These are phyloP conservation scores for Psettodes erumei DNA, from an alignment of 2,113 vertebrate species.

Conservation along the genomic window DNA sequence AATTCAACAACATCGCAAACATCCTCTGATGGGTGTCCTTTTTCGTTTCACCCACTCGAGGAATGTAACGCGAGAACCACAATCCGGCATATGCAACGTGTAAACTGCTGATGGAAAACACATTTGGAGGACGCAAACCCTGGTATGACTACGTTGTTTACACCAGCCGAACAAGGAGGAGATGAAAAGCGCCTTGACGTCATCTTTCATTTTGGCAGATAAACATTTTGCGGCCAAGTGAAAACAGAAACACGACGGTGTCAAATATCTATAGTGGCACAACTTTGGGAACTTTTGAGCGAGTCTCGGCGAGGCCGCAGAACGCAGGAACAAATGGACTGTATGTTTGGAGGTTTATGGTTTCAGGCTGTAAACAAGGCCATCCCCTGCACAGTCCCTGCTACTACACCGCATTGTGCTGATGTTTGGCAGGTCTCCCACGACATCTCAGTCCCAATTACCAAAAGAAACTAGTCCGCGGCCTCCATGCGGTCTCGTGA, in stretches of 20 bases:
- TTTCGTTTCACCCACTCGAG: conserved; percentile 41
- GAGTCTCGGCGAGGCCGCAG: too few relatives aligned
- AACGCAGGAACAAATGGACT: conserved; percentile 14
- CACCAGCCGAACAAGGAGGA: conserved; percentile 30
- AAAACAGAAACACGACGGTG: conserved; percentile 34
- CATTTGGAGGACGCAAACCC: conserved; percentile 25
- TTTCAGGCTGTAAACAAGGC: conserved; percentile 24
- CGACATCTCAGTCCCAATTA: conserved; percentile 13
- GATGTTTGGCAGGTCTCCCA: conserved; percentile 40
- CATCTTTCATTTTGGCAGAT: conserved; percentile 43
- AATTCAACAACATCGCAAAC: conserved; percentile 49
- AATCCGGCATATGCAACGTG: conserved; percentile 45
- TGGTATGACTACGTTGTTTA: conserved; percentile 47
- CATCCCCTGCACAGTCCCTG: background rate
- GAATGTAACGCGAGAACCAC: conserved; percentile 42
- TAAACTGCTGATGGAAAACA: conserved; percentile 61
- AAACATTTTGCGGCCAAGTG: conserved; percentile 46
- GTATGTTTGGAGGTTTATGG: conserved; percentile 36
- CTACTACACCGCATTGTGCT: conserved; percentile 15
- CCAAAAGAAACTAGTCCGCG: conserved; percentile 16
- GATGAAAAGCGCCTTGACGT: conserved; percentile 54
- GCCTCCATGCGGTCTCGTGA: conserved; percentile 6
- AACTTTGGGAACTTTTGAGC: too few relatives aligned
- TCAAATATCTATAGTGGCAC: conserved; percentile 17
- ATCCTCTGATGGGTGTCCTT: conserved; percentile 50